Percentiles rank a stretch among this genome's conserved stretches.
Conservation (phyloP, 2,113 vertebrate species). For the Antechinus stuartii region DNA sequence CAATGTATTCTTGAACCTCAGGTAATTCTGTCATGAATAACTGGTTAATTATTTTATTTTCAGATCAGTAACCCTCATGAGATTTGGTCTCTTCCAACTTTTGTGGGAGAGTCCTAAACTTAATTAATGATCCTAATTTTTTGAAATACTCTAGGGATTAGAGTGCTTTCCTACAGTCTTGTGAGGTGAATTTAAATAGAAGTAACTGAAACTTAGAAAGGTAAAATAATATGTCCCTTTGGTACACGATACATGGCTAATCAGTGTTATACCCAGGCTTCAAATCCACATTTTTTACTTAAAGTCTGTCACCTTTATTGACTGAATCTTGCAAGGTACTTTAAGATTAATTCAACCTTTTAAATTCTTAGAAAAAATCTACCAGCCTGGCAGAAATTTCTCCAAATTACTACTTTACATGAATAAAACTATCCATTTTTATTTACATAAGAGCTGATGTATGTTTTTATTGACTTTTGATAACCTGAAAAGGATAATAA, state of each 20-base stretch:
- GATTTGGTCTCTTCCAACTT: slow-evolving; percentile 18
- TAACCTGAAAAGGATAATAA: not conserved
- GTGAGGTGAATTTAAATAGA: not conserved
- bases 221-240: not conserved
- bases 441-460: not conserved
- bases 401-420: not conserved
- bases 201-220: not conserved
- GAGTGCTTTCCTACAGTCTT: not conserved
- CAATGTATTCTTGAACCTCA: slow-evolving; percentile 11
- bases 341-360: not conserved
- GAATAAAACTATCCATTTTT: not conserved
- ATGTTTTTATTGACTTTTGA: not conserved
- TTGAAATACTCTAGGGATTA: not conserved
- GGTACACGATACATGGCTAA: not conserved
- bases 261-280: not conserved
- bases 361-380: not conserved
- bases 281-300: not conserved
- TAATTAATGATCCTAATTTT: not conserved
- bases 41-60: slow-evolving; percentile 36
- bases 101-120: slow-evolving; percentile 34
- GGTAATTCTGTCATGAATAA: not conserved
- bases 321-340: not conserved
- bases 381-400: not conserved
- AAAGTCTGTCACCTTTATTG: not conserved
- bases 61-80: not conserved